These are phyloP conservation scores for Porites lutea DNA, from an alignment of 64 coral and sea anemone genomes.

Conservation along the genomic window DNA sequence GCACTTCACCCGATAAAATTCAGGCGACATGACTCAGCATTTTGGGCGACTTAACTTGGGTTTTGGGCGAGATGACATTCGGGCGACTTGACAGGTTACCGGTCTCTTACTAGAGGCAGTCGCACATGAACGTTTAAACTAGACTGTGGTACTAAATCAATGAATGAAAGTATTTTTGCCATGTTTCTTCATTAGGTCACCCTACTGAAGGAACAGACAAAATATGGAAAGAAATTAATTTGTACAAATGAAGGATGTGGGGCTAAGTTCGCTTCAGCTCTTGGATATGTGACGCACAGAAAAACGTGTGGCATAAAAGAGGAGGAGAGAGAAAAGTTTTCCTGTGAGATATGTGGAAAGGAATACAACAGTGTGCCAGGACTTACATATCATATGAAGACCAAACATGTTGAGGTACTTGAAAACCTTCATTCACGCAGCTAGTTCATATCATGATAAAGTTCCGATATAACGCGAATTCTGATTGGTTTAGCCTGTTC, in stretches of 20 bases:
- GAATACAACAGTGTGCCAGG: constrained; percentile 48
- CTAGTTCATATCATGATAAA: background rate
- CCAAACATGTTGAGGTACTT: constrained; percentile 27
- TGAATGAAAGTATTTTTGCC: background rate
- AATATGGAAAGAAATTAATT: background rate
- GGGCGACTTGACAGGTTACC: no score
- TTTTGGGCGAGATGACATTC: no score
- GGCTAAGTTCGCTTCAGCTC: constrained; percentile 30
- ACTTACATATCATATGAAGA: constrained; percentile 61
- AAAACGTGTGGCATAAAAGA: constrained; percentile 58
- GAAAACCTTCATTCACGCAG: background rate
- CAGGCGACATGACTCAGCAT: no score
- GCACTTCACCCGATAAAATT: no score
- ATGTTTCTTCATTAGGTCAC: background rate
- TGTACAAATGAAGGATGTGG: constrained; percentile 36
- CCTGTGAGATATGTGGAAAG: constrained; percentile 61
- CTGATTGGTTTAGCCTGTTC: no score
- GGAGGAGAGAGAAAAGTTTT: constrained; percentile 51
- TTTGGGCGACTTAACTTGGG: no score
- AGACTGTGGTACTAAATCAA: no score
- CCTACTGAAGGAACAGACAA: constrained; percentile 14
- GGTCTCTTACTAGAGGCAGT: no score
- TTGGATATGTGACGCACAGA: constrained; percentile 11
- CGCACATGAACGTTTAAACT: no score
- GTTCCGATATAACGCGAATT: no score